These are phyloP conservation scores for Aleiodes testaceus DNA, from an alignment of 2,888 invertebrate species.

Conservation along the genomic window DNA sequence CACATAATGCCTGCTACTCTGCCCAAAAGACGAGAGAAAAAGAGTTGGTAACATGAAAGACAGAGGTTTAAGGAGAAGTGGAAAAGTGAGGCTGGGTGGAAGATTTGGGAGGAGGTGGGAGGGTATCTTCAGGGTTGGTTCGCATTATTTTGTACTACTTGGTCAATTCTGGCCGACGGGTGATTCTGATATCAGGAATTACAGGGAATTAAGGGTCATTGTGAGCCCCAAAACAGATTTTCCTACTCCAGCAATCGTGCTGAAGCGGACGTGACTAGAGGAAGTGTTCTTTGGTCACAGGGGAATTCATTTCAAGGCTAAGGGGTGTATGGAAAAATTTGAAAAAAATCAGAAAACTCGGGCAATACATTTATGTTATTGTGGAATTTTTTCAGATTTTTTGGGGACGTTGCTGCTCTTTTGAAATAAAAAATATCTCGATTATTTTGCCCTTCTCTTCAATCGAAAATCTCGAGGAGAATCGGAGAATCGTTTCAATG, in stretches of 20 bases:
- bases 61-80: slow-evolving; percentile 15
- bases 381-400: too few relatives aligned
- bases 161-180: not conserved
- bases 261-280: slow-evolving; percentile 46
- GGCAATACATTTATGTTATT: too few relatives aligned
- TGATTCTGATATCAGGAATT: slow-evolving; percentile 9
- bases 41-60: not conserved
- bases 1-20: slow-evolving; percentile 37
- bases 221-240: slow-evolving; percentile 60
- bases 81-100: not conserved
- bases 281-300: not conserved
- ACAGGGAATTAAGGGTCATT: slow-evolving; percentile 61
- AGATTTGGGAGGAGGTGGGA: not conserved
- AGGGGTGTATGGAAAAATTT: too few relatives aligned
- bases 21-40: slow-evolving; percentile 26
- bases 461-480: not conserved
- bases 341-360: too few relatives aligned
- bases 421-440: not conserved
- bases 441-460: not conserved
- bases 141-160: not conserved
- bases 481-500: slow-evolving; percentile 33
- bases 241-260: slow-evolving; percentile 58
- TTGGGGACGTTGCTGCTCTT: too few relatives aligned
- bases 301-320: not conserved
- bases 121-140: slow-evolving; percentile 9